Evolutionary conservation across 2,113 vertebrate species (phyloP).

Genomic region (Phyllopteryx taeniolatus): DNA sequence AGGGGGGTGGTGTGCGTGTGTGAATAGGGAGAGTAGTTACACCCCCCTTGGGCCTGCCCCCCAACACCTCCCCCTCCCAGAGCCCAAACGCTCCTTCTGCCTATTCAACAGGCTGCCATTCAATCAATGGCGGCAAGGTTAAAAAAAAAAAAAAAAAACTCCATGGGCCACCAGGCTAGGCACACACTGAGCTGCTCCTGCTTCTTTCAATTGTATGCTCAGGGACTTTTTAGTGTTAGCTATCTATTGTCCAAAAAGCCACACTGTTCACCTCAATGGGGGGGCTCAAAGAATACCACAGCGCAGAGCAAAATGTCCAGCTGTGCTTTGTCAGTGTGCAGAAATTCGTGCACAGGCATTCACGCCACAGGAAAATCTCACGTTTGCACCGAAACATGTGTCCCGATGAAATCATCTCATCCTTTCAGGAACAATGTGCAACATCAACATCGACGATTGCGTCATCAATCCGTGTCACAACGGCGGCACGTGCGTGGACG

Average conservation of each 20-base stretch:
- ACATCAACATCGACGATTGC: slow-evolving; percentile 89
- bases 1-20: slow-evolving; percentile 30
- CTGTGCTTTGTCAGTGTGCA: slow-evolving; percentile 13
- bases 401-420: not conserved
- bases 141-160: slow-evolving; percentile 30
- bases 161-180: slow-evolving; percentile 45
- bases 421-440: slow-evolving; percentile 85
- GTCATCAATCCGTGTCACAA: slow-evolving; percentile 86
- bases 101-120: slow-evolving; percentile 54
- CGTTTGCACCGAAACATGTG: slow-evolving; percentile 1
- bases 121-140: slow-evolving; percentile 40
- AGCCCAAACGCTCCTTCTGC: slow-evolving; percentile 48
- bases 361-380: not conserved
- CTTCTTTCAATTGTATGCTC: slow-evolving; percentile 38
- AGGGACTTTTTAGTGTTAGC: slow-evolving; percentile 26
- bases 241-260: slow-evolving; percentile 31
- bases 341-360: slow-evolving; percentile 21
- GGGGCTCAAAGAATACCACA: slow-evolving; percentile 33
- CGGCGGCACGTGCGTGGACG: slow-evolving; percentile 86
- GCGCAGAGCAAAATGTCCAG: slow-evolving; percentile 18
- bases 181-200: slow-evolving; percentile 36
- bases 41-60: not conserved
- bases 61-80: slow-evolving; percentile 37
- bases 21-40: slow-evolving; percentile 45
- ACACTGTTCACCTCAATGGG: slow-evolving; percentile 27